These are phyloP conservation scores for Anniella stebbinsi DNA, from an alignment of 2,797 vertebrate species.

Conservation along the genomic window DNA sequence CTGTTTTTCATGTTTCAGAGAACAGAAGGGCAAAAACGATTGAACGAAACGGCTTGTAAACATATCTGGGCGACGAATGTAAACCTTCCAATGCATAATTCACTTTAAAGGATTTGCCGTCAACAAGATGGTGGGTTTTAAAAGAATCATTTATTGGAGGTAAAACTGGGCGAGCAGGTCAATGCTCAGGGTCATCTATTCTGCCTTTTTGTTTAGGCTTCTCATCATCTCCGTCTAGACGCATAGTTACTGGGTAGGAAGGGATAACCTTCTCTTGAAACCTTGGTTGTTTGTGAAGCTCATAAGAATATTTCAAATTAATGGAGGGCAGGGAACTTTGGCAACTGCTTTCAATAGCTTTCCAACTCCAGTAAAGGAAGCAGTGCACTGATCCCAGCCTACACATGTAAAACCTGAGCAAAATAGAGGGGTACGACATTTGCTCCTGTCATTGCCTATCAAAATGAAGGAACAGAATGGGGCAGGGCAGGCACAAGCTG, in stretches of 20 bases:
- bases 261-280: neutral
- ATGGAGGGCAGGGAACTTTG: neutral
- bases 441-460: neutral
- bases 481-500: neutral
- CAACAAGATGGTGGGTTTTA: conserved; percentile 7
- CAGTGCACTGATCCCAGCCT: neutral
- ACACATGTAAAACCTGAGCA: neutral
- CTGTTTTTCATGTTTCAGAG: neutral
- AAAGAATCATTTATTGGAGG: neutral
- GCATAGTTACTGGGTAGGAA: neutral
- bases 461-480: neutral
- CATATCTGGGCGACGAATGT: neutral
- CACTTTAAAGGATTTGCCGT: conserved; percentile 1
- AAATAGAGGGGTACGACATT: neutral
- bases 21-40: neutral
- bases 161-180: neutral
- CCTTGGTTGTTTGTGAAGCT: neutral
- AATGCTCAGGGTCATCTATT: neutral
- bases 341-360: neutral
- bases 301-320: conserved; percentile 18
- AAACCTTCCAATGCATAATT: neutral
- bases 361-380: neutral
- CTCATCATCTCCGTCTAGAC: conserved; percentile 12
- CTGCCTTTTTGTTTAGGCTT: conserved; percentile 4
- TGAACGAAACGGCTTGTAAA: neutral